Evolutionary conservation across 2,797 vertebrate genomes (phyloP), one percentile per base, ranked within the genome.

Genomic region (Phrynocephalus forsythii): DNA sequence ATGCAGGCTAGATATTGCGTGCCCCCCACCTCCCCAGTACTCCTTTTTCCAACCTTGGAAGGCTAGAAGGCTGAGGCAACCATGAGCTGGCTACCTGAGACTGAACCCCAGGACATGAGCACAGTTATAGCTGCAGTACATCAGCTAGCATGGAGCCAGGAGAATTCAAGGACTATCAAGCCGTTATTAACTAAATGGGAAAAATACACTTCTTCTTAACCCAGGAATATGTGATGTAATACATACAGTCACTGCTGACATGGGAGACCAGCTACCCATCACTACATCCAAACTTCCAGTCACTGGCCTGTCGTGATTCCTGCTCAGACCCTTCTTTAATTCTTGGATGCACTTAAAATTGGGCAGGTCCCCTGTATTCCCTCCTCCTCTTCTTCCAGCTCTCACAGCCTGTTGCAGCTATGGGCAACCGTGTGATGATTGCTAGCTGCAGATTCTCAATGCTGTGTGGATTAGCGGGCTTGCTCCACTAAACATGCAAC

Each of bases 401-500:
- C 87, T 91, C 73, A 52, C 75, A 93, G 91, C 63, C 88, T 93
- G 60, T 83, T 93, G 92, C 81, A 93, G 86, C 80, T 93, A 91
- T 84, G 89, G 38, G 91, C 87, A 63, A 3, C 60, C 3, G 87
- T 95, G 88, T 72, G 90, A 84, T 71, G 85, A 91, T 69, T 81
- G 88, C 87, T 90, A 89, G 88, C 90, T 93, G 78, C 84, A 93
- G 95, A 81, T 92, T 84, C 90, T 93, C 91, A 88, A 85, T 91
- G 85, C 76, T 93, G 77, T 88, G 92, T 90, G 84, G 90, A 91
- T 96, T 90, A 88, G 83, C 3, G 87, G 90, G 73, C 83, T 95
- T 92, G 91, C 89, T 93, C 91, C 91, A 84, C 92, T 94, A 90
- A 96, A 86, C 83, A 88, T 87, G 24, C 85, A 94, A 92, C 88